Percentiles rank a stretch among this genome's conserved stretches.
Evolutionary conservation across 1,140 invertebrate genomes (phyloP).

Genomic region (Cyclargus thomasi): DNA sequence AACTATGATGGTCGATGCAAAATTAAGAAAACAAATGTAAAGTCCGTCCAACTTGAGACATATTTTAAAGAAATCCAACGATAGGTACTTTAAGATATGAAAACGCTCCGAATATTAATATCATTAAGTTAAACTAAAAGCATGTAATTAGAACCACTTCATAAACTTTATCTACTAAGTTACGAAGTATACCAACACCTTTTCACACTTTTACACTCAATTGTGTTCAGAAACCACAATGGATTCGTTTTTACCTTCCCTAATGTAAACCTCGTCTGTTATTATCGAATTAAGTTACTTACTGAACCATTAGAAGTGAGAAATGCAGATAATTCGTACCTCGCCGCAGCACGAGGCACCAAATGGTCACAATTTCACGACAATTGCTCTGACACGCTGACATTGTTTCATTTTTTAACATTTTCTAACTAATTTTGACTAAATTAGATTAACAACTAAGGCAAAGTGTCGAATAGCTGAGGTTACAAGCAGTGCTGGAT

Average conservation of each 20-base stretch:
- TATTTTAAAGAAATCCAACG: too few species aligned
- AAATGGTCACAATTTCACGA: conserved; percentile 10
- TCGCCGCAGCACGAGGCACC: conserved; percentile 16
- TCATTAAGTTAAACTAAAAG: not conserved
- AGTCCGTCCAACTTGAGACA: too few species aligned
- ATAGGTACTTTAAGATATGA: too few species aligned
- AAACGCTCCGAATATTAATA: too few species aligned
- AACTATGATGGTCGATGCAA: too few species aligned
- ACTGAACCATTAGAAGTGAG: conserved; percentile 9
- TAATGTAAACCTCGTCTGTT: not conserved
- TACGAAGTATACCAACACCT: not conserved
- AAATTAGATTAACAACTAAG: not conserved
- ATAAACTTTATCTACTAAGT: not conserved
- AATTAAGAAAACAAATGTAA: too few species aligned
- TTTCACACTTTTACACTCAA: conserved; percentile 12
- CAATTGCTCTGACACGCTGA: not conserved
- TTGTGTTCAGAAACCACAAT: conserved; percentile 12
- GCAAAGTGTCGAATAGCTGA: too few species aligned
- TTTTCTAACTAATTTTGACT: conserved; percentile 8
- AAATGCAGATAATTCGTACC: conserved; percentile 18
- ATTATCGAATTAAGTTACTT: not conserved
- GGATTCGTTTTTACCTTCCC: not conserved
- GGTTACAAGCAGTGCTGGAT: too few species aligned
- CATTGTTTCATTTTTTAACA: conserved; percentile 15
- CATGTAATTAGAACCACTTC: not conserved